Base-by-base conservation (phyloP, 1,140 invertebrate genomes). In the Aphis craccivora region DNA sequence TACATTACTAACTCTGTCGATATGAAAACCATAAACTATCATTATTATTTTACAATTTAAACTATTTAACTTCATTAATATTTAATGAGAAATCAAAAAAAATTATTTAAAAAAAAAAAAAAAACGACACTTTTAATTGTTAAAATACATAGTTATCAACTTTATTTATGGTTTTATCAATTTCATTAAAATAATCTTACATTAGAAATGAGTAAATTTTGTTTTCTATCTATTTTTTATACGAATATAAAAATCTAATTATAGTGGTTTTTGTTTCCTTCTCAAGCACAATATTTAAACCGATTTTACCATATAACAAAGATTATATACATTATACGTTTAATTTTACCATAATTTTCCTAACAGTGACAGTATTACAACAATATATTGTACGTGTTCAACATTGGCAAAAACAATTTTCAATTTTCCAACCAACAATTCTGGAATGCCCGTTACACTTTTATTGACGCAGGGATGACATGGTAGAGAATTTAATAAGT, bases 401-500 rank as follows among this genome's bases (percentile, higher is more conserved):
- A 76, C 30, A n/a, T 76, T 76, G 60, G 14, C 60, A 76, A 88
- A 88, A 51, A 48, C 87, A 35, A 88, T 88, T 88, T 88, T 51
- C 87, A 51, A 88, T 88, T 88, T 88, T 20, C n/a, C 48, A 20
- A 22, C 18, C 84, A 25, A 87, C 84, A n/a, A 53, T 88, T 22
- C 20, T 22, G 48, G n/a, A 88, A 88, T 51, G 30, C 48, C 40
- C 48, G 87, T 53, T 23, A 88, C 7, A 37, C 30, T 53, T 53
- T 48, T 88, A 35, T 51, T 23, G 23, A 86, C 3, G 48, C 48
- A 35, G 30, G 40, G 22, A 45, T 45, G 37, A 87, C 43, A n/a
- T 45, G 43, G 40, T n/a, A 87, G 14, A 35, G 87, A 88, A 87
- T 87, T 87, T 87, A 48, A 87, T 88, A 88, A n/a, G 35, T 45